Base-by-base conservation (phyloP, 1,140 invertebrate genomes). In the Zaprionus ghesquierei region DNA sequence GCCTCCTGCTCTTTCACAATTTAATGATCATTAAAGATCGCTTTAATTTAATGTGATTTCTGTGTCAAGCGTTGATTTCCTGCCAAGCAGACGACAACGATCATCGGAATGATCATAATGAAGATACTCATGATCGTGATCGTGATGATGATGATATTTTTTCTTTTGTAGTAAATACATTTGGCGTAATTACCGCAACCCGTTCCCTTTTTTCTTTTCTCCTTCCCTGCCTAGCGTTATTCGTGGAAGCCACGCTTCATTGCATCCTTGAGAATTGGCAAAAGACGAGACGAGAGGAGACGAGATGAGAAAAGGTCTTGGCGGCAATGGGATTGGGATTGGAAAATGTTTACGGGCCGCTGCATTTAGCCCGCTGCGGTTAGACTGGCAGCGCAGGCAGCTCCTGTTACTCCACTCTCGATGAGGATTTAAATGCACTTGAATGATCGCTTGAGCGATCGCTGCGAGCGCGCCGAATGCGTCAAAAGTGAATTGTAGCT, bases 401-500 rank as follows among this genome's bases (percentile, higher is more conserved):
- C 79, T 69, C 65, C 50, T 69, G 56, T 68, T 72, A 69, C 77
- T 68, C 56, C 13, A n/a, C 55, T 41, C 35, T 50, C 63, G 71
- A 75, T 35, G 64, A 62, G 81, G 78, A 82, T 89, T 82, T 79
- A 89, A 82, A 87, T 89, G 84, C 84, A 82, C 82, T 87, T 82
- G 62, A 87, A 71, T 79, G 76, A 87, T 63, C 75, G 70, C 79
- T 79, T 70, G 61, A 76, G 25, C 51, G 71, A 62, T 62, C 44
- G 56, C 41, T 50, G 41, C 3, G n/a, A 50, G 56, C 50, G 54
- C 38, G 33, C 25, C 25, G 71, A 78, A 86, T 87, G 84, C 82
- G 82, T 87, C 76, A 87, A 87, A 87, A 89, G 82, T 87, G 84
- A 89, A 89, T 87, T 89, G 79, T 71, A 79, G 82, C 79, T 77